Percentiles rank a stretch among this genome's conserved stretches.
Conservation (phyloP, 2,113 vertebrate genomes). For the Eublepharis macularius region DNA sequence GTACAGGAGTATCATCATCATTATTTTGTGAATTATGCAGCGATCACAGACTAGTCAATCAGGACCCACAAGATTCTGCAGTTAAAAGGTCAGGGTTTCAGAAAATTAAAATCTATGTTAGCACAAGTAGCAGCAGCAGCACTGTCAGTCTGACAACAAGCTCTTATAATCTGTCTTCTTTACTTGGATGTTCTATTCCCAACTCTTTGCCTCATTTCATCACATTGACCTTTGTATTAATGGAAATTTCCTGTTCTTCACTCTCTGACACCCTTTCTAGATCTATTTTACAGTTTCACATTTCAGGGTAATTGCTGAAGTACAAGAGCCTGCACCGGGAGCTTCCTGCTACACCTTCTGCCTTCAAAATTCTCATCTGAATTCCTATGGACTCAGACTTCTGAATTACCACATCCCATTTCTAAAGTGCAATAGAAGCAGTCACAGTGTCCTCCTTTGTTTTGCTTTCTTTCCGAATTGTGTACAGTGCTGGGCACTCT, state of each 20-base stretch:
- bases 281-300: slow-evolving; percentile 4
- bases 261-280: background rate
- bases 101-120: slow-evolving; percentile 16
- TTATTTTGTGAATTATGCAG: slow-evolving; percentile 13
- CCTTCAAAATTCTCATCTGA: too few species aligned
- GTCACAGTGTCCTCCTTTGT: too few species aligned
- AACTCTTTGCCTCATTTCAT: background rate
- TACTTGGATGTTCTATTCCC: background rate
- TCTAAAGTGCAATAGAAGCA: too few species aligned
- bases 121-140: slow-evolving; percentile 3
- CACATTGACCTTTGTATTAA: slow-evolving; percentile 1
- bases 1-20: background rate
- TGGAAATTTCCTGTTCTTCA: background rate
- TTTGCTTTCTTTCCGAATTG: too few species aligned
- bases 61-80: background rate
- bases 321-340: background rate
- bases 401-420: too few species aligned
- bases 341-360: background rate
- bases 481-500: too few species aligned
- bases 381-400: too few species aligned
- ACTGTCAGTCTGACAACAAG: background rate
- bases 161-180: background rate
- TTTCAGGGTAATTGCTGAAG: background rate
- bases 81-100: slow-evolving; percentile 26
- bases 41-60: background rate